Conservation (phyloP, 2,888 invertebrate species). For the Idaea dimidiata region DNA sequence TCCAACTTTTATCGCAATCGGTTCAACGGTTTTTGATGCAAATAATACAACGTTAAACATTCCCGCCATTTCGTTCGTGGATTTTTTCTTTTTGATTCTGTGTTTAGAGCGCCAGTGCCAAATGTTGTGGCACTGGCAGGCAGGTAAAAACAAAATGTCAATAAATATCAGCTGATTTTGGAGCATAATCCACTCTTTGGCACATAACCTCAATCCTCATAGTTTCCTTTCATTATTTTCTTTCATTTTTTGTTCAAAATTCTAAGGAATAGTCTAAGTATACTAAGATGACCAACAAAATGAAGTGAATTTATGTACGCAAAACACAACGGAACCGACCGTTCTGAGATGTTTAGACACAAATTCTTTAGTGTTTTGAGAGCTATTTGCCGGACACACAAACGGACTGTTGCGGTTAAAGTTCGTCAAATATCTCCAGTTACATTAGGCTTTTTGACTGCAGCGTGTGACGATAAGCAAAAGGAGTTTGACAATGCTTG, state of each 20-base stretch:
- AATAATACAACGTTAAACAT: too few species aligned
- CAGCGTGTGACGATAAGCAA: conserved; percentile 53
- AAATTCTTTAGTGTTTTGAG: background rate
- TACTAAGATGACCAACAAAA: background rate
- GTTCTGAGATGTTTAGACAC: background rate
- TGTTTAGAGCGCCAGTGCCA: background rate
- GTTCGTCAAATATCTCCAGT: conserved; percentile 49
- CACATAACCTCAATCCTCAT: background rate
- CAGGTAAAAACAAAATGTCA: background rate
- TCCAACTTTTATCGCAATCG: too few species aligned
- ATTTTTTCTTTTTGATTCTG: too few species aligned
- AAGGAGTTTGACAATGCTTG: conserved; percentile 39
- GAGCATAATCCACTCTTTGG: background rate
- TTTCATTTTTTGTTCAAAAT: background rate
- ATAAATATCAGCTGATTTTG: background rate
- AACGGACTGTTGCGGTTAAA: conserved; percentile 36
- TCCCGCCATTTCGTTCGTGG: too few species aligned
- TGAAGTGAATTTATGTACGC: background rate
- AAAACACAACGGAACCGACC: background rate
- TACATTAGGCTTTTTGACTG: conserved; percentile 51
- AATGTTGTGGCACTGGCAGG: background rate
- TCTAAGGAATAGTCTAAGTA: background rate
- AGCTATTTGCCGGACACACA: conserved; percentile 22
- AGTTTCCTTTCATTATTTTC: background rate
- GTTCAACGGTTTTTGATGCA: too few species aligned